phyloP scores from a whole-genome alignment of 2,113 vertebrate species.

The Papio anubis region DNA sequence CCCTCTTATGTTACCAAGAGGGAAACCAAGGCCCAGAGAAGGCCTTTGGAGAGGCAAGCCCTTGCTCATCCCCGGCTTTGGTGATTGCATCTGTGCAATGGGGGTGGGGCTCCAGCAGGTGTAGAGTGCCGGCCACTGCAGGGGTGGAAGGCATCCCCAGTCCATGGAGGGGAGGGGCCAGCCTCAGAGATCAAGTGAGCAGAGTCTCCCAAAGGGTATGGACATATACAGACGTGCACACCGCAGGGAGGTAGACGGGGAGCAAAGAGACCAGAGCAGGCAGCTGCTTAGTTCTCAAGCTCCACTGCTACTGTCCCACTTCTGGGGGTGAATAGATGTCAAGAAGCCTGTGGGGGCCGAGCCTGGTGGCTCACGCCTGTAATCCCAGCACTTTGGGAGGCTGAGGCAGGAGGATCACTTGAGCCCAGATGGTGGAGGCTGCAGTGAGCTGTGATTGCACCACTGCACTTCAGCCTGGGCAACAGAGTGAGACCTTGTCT shows the following conservation, averaged over 20 bases:
- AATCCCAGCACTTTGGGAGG: not conserved
- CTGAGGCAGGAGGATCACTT: not conserved
- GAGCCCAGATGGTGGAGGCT: not conserved
- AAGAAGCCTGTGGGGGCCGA: not conserved
- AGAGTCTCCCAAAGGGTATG: not conserved
- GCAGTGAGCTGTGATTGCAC: not conserved
- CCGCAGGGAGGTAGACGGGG: no score
- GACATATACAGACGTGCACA: no score
- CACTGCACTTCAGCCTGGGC: not conserved
- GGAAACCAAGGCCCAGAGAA: not conserved
- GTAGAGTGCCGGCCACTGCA: rapidly evolving
- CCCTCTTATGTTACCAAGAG: not conserved
- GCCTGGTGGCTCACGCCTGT: not conserved
- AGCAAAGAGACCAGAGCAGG: not conserved
- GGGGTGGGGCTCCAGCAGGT: no score
- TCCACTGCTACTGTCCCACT: rapidly evolving
- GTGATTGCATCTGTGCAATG: not conserved
- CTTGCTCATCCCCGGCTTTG: not conserved
- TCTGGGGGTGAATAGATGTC: not conserved
- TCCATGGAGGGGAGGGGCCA: not conserved
- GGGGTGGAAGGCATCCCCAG: not conserved
- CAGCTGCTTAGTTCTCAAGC: rapidly evolving
- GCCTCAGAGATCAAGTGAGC: not conserved
- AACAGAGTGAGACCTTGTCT: not conserved
- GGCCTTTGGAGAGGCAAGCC: not conserved